These are phyloP conservation scores for Cirrhinus mrigala DNA, from an alignment of 2,797 vertebrate genomes.

Conservation along the genomic window DNA sequence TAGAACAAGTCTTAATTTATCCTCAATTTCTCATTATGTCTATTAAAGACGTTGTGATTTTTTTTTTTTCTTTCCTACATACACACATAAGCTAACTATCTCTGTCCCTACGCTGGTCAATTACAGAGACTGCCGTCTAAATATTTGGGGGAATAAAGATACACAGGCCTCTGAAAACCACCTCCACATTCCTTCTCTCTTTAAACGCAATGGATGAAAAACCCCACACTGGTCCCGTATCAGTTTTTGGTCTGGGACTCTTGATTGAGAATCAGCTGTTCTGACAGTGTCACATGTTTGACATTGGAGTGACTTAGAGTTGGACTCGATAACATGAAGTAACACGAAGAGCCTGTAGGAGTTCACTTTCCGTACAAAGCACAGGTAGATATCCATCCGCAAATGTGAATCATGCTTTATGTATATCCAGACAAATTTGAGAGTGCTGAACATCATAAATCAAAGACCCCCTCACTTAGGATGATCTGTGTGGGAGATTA, in stretches of 20 bases:
- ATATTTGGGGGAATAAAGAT: constrained; percentile 57
- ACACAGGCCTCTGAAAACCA: constrained; percentile 38
- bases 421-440: constrained; percentile 62
- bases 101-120: constrained; percentile 20
- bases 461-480: constrained; percentile 56
- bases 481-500: constrained; percentile 46
- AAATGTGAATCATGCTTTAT: constrained; percentile 63
- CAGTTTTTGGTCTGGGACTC: background rate
- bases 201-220: constrained; percentile 28
- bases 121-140: constrained; percentile 61
- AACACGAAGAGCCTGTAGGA: constrained; percentile 57
- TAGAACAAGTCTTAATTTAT: background rate
- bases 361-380: constrained; percentile 57
- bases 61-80: constrained; percentile 57
- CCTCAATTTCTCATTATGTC: background rate
- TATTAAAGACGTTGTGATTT: constrained; percentile 9
- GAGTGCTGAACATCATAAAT: constrained; percentile 59
- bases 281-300: constrained; percentile 36
- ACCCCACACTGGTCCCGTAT: constrained; percentile 17
- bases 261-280: constrained; percentile 53
- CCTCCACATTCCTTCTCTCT: constrained; percentile 31
- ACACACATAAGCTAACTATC: constrained; percentile 37
- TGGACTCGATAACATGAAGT: constrained; percentile 52
- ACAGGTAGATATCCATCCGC: constrained; percentile 54
- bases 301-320: constrained; percentile 41